These are phyloP conservation scores for Graphium colonna DNA, from an alignment of 2,888 invertebrate species.

Conservation along the genomic window DNA sequence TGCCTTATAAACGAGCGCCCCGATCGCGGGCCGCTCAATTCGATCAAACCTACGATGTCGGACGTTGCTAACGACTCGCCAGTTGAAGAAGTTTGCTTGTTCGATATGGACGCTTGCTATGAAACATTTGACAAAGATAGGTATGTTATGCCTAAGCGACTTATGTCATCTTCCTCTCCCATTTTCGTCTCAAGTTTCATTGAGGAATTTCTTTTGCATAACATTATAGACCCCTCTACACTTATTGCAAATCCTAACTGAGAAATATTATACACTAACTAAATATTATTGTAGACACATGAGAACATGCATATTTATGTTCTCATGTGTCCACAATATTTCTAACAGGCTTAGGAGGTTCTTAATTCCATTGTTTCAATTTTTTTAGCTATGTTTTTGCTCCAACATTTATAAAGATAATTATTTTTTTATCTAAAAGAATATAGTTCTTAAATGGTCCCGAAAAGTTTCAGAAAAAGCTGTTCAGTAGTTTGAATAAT, in stretches of 20 bases:
- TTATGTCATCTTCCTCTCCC: constrained; percentile 18
- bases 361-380: too few relatives aligned
- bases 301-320: too few relatives aligned
- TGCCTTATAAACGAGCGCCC: constrained; percentile 58
- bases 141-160: constrained; percentile 71
- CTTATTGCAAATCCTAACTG: too few relatives aligned
- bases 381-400: too few relatives aligned
- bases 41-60: constrained; percentile 70
- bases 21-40: constrained; percentile 58
- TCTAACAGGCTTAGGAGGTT: not conserved
- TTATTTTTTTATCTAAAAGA: too few relatives aligned
- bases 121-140: constrained; percentile 94
- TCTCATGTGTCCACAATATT: too few relatives aligned
- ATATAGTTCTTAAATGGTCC: too few relatives aligned
- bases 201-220: too few relatives aligned
- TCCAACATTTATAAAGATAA: too few relatives aligned
- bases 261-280: not conserved
- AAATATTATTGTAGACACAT: not conserved
- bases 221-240: too few relatives aligned
- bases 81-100: constrained; percentile 77
- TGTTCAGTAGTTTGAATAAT: too few relatives aligned
- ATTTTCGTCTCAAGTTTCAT: not conserved
- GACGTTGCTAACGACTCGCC: constrained; percentile 60
- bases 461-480: too few relatives aligned
- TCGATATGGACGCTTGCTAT: constrained; percentile 94